These are phyloP conservation scores for Cephalopachus bancanus DNA, from an alignment of 2,797 vertebrate genomes.

Conservation along the genomic window DNA sequence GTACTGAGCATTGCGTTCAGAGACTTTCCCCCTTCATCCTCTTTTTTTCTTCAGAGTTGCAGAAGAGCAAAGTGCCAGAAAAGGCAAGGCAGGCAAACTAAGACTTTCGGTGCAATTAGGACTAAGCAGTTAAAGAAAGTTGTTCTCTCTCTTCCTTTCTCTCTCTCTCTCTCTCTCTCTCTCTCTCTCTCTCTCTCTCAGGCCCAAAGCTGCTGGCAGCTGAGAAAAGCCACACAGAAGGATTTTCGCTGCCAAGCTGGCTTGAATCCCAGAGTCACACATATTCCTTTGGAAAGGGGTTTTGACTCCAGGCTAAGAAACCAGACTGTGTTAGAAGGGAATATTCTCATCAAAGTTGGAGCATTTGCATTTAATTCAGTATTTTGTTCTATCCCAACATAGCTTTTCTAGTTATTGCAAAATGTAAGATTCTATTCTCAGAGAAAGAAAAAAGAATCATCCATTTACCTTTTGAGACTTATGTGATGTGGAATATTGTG, in stretches of 20 bases:
- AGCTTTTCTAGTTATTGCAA: slow-evolving; percentile 55
- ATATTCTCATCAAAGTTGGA: slow-evolving; percentile 54
- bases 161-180: neutral
- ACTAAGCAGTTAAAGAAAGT: slow-evolving; percentile 18
- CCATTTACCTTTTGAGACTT: slow-evolving; percentile 61
- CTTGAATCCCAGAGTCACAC: slow-evolving; percentile 49
- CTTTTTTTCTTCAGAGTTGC: neutral
- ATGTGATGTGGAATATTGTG: slow-evolving; percentile 6
- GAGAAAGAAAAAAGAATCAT: neutral
- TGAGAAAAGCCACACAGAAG: slow-evolving; percentile 50
- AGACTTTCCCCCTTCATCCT: fast-evolving
- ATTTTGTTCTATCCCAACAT: slow-evolving; percentile 45
- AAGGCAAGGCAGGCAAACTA: slow-evolving; percentile 35
- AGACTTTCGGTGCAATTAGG: slow-evolving; percentile 55
- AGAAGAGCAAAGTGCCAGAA: slow-evolving; percentile 24
- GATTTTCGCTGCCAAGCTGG: slow-evolving; percentile 64
- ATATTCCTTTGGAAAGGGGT: slow-evolving; percentile 44
- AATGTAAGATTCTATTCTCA: slow-evolving; percentile 8
- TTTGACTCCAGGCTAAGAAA: slow-evolving; percentile 69
- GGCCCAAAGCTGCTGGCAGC: slow-evolving; percentile 40
- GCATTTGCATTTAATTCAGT: slow-evolving; percentile 68
- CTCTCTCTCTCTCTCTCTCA: neutral
- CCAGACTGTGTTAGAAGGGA: slow-evolving; percentile 32
- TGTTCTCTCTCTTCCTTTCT: fast-evolving
- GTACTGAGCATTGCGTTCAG: neutral